Evolutionary conservation across 2,113 vertebrate species (phyloP), one percentile per base, ranked within the genome.

Genomic region (Pitta sordida): DNA sequence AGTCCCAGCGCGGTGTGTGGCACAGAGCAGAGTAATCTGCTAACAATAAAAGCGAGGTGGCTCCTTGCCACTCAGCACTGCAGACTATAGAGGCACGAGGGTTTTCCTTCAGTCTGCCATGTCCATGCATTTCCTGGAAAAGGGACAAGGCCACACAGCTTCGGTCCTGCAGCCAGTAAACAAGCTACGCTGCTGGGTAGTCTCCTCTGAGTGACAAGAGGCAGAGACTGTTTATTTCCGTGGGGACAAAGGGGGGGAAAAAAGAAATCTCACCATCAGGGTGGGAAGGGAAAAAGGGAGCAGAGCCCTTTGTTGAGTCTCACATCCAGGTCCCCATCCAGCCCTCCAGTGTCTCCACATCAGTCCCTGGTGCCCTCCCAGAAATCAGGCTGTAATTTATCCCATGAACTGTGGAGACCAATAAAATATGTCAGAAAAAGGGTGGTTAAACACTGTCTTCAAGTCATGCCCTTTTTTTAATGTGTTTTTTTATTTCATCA

Each of bases 61-160:
- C 93, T 51, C 56, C 11, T 14, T 95, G 96, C 95, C 93, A 94
- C 94, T 89, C 52, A 7, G 76, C 5, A 2, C 81, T 70, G 51
- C 80, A 8, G 86, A 81, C 68, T 83, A 46, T 86, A 80, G 91
- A 80, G 23, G 78, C 78, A 3, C 30, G 19, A 70, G 85, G 78
- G 93, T 81, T 96, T 93, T 94, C 93, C 96, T 94, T 27, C 90
- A 91, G 91, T 67, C 93, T 59, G 88, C 93, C 32, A 0, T 14
- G 69, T 20, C 94, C 94, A 15, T 92, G 95, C 89, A 0, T 85
- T 95, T 62, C 95, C 93, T 96, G 96, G 95, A 94, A 87, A 49
- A 2, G 29, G 51, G 92, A 95, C 93, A 92, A 94, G 96, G 96
- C 95, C 94, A 95, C 96, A 96, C 96, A 96, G 91, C 91, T 96